A percentile compares a stretch with the other conserved stretches of the same genome.
Evolutionary conservation across 2,113 vertebrate genomes (phyloP).

Genomic region (Lepisosteus osseus): DNA sequence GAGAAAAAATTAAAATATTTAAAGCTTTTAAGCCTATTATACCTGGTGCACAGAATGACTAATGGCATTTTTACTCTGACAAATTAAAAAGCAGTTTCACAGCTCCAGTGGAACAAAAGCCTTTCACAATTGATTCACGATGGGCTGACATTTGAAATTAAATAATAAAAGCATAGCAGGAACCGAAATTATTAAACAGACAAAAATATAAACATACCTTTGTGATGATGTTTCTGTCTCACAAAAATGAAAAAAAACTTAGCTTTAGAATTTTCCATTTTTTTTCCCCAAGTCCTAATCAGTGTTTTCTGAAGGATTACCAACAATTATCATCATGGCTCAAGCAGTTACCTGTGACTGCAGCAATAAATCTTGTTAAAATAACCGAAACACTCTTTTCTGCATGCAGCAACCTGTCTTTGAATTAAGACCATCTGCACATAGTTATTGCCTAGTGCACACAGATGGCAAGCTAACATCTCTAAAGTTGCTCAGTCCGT

Average conservation of each 20-base stretch:
- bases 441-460: constrained; percentile 86
- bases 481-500: constrained; percentile 85
- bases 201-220: constrained; percentile 48
- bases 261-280: constrained; percentile 20
- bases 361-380: constrained; percentile 95
- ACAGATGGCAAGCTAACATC: constrained; percentile 90
- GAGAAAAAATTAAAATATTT: constrained; percentile 35
- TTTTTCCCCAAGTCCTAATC: constrained; percentile 59
- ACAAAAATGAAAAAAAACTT: constrained; percentile 40
- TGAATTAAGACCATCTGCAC: constrained; percentile 92
- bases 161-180: constrained; percentile 18
- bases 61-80: constrained; percentile 54
- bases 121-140: constrained; percentile 45
- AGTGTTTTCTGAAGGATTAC: constrained; percentile 82
- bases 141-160: constrained; percentile 28
- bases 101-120: constrained; percentile 30
- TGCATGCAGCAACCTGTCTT: constrained; percentile 93
- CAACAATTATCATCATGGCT: constrained; percentile 90
- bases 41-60: constrained; percentile 62
- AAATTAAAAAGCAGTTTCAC: constrained; percentile 39
- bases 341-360: constrained; percentile 87
- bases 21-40: constrained; percentile 48
- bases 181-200: constrained; percentile 25
- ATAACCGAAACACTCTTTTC: constrained; percentile 87
- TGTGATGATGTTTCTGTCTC: constrained; percentile 30